These are phyloP conservation scores for Nematostella vectensis DNA, from an alignment of 92 coral and sea anemone genomes.

Conservation along the genomic window DNA sequence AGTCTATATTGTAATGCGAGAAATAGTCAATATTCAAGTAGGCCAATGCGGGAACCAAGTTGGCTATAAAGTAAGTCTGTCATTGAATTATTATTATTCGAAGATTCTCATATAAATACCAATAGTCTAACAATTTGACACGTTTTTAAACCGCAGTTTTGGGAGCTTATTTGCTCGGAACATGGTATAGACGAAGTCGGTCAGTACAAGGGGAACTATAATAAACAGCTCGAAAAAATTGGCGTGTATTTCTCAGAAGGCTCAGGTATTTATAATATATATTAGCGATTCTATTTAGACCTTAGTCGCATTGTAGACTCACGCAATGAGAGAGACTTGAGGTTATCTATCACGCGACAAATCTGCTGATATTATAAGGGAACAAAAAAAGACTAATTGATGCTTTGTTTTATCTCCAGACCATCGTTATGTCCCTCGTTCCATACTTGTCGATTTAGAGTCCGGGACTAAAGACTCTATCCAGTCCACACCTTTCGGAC, in stretches of 20 bases:
- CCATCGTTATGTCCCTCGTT: constrained; percentile 78
- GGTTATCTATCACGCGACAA: too few relatives aligned
- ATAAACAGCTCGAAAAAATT: constrained; percentile 66
- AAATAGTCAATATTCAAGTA: constrained; percentile 74
- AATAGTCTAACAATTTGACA: constrained; percentile 10
- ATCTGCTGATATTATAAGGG: too few relatives aligned
- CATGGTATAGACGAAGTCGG: constrained; percentile 77
- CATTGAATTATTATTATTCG: not conserved
- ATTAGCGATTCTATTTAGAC: not conserved
- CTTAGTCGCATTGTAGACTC: not conserved
- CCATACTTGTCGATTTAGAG: constrained; percentile 84
- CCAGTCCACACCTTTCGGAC: constrained; percentile 71
- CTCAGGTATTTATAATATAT: constrained; percentile 37
- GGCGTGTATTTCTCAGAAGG: constrained; percentile 81
- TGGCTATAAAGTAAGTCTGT: constrained; percentile 58
- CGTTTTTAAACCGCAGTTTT: constrained; percentile 35
- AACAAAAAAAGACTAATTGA: too few relatives aligned
- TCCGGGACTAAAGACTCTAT: constrained; percentile 89
- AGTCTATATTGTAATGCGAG: constrained; percentile 59
- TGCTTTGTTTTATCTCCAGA: too few relatives aligned
- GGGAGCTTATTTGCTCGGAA: constrained; percentile 77
- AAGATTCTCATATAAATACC: constrained; percentile 2
- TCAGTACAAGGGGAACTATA: constrained; percentile 44
- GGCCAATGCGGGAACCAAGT: constrained; percentile 93
- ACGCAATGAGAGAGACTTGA: too few relatives aligned